Evolutionary conservation across 2,797 vertebrate genomes (phyloP), one percentile per base, ranked within the genome.

Genomic region (Muscicapa striata): DNA sequence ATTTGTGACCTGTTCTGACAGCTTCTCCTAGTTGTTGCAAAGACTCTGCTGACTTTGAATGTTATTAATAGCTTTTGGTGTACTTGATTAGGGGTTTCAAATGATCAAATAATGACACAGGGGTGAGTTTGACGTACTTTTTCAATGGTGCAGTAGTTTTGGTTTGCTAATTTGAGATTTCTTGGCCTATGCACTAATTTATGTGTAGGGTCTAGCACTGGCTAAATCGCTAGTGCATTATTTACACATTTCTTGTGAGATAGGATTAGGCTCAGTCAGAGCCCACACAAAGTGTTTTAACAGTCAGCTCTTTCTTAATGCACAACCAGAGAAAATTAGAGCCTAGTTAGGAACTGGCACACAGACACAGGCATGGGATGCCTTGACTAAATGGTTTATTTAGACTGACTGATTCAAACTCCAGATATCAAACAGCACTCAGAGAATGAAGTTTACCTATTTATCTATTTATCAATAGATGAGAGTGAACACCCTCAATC

Each of bases 321-420:
- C n/a, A 72, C 13, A 64, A 5, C 3, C 11, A 52, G 46, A 78
- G 24, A 22, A 36, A 8, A 43, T 54, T 1, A 26, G 5, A 70
- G 20, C 20, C 61, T 24, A 15, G 30, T n/a, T 7, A 49, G 32
- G 26, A 84, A 3, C 0, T 61, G 51, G 13, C n/a, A 70, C 23
- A 29, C 0, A 2, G 27, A 52, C 15, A 48, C 2, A 36, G 20
- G 4, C 9, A 29, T 2, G 5, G 46, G 49, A 49, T 49, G 15
- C 27, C 30, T 59, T 13, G 32, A 58, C n/a, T 68, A 21, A 86
- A 45, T 24, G 2, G 6, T 58, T 41, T 62, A 8, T 34, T 83
- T 43, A 55, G 27, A 23, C 8, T 46, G 63, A n/a, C 10, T 46
- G 12, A 49, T 57, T 68, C 23, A 26, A 61, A 51, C 41, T 46